These are phyloP conservation scores for Crepidodera aurea DNA, from an alignment of 2,888 invertebrate genomes.

Conservation along the genomic window DNA sequence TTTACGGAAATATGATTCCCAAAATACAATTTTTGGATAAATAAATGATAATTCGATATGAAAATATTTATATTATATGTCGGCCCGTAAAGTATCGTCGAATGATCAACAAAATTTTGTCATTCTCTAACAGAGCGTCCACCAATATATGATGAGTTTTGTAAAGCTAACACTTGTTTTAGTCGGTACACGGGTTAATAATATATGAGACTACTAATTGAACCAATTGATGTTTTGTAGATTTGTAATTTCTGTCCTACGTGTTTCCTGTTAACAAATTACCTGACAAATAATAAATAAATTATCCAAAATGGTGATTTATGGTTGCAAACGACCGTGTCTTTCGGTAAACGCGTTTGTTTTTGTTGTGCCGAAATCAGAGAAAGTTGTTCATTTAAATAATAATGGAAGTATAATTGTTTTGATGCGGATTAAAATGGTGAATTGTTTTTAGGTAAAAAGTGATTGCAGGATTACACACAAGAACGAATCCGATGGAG, in stretches of 20 bases:
- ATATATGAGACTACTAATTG: slow-evolving; percentile 45
- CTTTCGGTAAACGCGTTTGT: slow-evolving; percentile 15
- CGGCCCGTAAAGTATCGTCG: slow-evolving; percentile 17
- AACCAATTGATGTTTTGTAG: slow-evolving; percentile 45
- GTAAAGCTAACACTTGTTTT: slow-evolving; percentile 43
- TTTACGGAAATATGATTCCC: no score
- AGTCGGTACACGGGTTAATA: slow-evolving; percentile 39
- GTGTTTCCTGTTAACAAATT: slow-evolving; percentile 39
- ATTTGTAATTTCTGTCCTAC: slow-evolving; percentile 39
- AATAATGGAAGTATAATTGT: slow-evolving; percentile 7
- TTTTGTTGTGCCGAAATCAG: slow-evolving; percentile 2
- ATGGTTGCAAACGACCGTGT: slow-evolving; percentile 17
- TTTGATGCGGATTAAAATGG: neutral
- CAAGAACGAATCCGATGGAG: no score
- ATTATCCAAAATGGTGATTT: slow-evolving; percentile 38
- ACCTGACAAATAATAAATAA: slow-evolving; percentile 43
- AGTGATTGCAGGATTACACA: no score
- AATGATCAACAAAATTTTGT: slow-evolving; percentile 13
- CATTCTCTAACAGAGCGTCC: slow-evolving; percentile 16
- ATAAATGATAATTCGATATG: no score
- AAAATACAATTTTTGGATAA: no score
- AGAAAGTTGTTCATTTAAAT: slow-evolving; percentile 6
- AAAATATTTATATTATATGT: neutral
- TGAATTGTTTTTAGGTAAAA: neutral
- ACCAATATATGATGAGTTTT: slow-evolving; percentile 39